Evolutionary conservation across 2,888 invertebrate genomes (phyloP).

Genomic region (Melanargia galathea): DNA sequence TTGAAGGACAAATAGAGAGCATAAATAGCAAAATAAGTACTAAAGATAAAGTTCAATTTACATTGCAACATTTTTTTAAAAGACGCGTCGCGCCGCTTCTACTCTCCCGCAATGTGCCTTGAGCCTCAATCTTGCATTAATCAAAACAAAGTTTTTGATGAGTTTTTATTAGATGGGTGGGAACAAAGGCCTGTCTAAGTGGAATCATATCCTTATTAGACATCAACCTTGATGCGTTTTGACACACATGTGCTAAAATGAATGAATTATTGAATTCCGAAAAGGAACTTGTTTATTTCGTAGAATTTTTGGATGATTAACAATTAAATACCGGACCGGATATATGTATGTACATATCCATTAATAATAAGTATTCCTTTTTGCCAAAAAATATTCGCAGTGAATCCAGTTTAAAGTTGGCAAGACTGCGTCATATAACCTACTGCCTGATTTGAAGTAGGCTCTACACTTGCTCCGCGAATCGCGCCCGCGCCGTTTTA

Average conservation of each 20-base stretch:
- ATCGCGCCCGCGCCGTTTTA: no score
- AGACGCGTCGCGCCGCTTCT: no score
- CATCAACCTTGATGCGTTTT: not conserved
- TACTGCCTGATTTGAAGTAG: no score
- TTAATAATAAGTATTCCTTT: not conserved
- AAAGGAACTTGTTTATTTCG: slow-evolving; percentile 1
- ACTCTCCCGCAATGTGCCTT: not conserved
- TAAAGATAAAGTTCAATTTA: no score
- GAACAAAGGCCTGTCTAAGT: not conserved
- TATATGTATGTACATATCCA: not conserved
- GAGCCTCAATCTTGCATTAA: not conserved
- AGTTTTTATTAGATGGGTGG: not conserved
- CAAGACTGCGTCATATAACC: no score
- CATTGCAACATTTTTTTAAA: no score
- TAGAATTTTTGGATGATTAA: not conserved
- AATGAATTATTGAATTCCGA: not conserved
- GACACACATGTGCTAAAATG: slow-evolving; percentile 2
- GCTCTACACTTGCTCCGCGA: no score
- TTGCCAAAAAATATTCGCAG: not conserved
- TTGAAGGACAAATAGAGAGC: no score
- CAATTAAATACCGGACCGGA: not conserved
- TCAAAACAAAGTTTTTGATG: not conserved
- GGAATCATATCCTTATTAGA: not conserved
- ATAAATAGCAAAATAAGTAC: no score
- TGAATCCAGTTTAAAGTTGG: no score